phyloP scores from a whole-genome alignment of 2,113 vertebrate genomes.

The Oryctolagus cuniculus region mOryCun1.1 NC_091434.1:83748001-83748500 shows the following conservation, averaged over 20 bases:
- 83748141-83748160: too few species aligned
- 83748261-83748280: background rate
- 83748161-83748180: too few species aligned
- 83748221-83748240: background rate
- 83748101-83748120: too few species aligned
- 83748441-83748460: background rate
- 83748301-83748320: too few species aligned
- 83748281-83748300: background rate
- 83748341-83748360: accelerated
- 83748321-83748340: background rate
- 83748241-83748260: background rate
- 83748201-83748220: too few species aligned
- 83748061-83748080: background rate
- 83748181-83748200: too few species aligned
- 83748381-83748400: background rate
- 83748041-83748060: background rate
- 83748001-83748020: background rate
- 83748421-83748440: background rate
- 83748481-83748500: background rate
- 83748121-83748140: too few species aligned
- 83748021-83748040: background rate
- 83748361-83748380: background rate
- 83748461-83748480: background rate
- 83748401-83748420: background rate
- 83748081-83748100: too few species aligned